phyloP scores from a whole-genome alignment of 2,113 vertebrate genomes.

The Actenoides lindsayi region DNA sequence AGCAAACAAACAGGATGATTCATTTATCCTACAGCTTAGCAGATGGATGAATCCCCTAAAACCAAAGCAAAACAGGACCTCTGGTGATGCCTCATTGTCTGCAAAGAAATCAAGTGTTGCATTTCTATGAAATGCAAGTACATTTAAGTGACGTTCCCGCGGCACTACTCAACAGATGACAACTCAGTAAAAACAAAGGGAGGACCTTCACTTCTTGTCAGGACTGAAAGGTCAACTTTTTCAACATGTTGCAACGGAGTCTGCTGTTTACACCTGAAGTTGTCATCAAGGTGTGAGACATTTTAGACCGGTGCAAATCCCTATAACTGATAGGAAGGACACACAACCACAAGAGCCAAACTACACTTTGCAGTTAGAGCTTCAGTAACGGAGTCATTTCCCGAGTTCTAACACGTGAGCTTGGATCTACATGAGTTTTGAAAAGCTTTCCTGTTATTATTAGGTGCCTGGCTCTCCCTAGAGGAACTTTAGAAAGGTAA shows the following conservation, averaged over 20 bases:
- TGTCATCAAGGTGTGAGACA: background rate
- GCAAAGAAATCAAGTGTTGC: background rate
- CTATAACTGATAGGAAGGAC: background rate
- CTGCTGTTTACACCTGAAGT: background rate
- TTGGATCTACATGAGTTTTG: background rate
- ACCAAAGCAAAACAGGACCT: background rate
- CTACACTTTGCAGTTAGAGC: background rate
- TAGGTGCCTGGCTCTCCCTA: background rate
- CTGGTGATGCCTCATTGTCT: background rate
- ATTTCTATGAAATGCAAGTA: background rate
- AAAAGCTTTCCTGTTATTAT: background rate
- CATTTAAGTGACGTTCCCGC: background rate
- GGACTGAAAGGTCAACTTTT: background rate
- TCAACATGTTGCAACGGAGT: background rate
- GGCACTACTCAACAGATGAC: background rate
- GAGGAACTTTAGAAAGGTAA: background rate
- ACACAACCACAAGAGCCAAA: background rate
- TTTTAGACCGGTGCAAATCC: background rate
- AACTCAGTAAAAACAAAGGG: background rate
- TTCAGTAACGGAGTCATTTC: background rate
- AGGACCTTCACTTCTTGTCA: background rate
- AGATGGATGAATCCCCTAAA: background rate
- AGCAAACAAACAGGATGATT: conserved; percentile 49
- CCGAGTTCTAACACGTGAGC: background rate
- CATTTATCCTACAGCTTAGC: background rate